Base-by-base conservation (phyloP, 2,888 invertebrate genomes). In the Heteropelma amictum region DNA sequence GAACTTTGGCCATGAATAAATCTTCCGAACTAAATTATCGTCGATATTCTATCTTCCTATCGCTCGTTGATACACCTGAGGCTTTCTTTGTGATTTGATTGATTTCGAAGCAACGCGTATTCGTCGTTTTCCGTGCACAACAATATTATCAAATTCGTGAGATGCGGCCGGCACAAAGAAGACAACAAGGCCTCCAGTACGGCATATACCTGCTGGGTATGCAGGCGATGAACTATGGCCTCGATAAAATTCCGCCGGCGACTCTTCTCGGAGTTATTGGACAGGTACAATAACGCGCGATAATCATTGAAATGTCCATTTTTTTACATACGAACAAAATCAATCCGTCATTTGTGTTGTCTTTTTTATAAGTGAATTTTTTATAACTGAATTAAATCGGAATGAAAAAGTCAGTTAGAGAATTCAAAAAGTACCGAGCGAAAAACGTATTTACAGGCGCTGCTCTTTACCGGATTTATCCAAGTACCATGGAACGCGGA, bases 211-310 rank as follows among this genome's bases (percentile, higher is more conserved):
- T 89, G 72, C 71, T 89, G 10, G 76, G 72, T 6, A 83, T 85
- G 79, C 88, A 89, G 77, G 80, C 83, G 7, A 4, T 89, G 1
- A 90, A 89, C 76, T 85, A 87, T 79, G 91, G 91, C 1, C 83
- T 90, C 70, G 88, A 89, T 38, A 89, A 86, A 83, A 91, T 93
- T 77, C 92, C 93, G 49, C 92, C 92, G 6, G 89, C 91, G 0
- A 93, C 93, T 14, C 85, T 93, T 17, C 76, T 85, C 5, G 85
- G 90, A 6, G 90, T 89, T 61, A 77, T 89, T 47, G 84, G 85
- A 65, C 88, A 92, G 88, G 89, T 90, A 72, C 14, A 40, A 40
- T 17, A 6, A 3, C 14, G 14, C 5, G 7, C 12, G 17, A 40
- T 14, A 40, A 40, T 14, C 2, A 1, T 8, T 5, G 3, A 40